Evolutionary conservation across 2,888 invertebrate species (phyloP).

Genomic region (Harpagoxenus sublaevis): DNA sequence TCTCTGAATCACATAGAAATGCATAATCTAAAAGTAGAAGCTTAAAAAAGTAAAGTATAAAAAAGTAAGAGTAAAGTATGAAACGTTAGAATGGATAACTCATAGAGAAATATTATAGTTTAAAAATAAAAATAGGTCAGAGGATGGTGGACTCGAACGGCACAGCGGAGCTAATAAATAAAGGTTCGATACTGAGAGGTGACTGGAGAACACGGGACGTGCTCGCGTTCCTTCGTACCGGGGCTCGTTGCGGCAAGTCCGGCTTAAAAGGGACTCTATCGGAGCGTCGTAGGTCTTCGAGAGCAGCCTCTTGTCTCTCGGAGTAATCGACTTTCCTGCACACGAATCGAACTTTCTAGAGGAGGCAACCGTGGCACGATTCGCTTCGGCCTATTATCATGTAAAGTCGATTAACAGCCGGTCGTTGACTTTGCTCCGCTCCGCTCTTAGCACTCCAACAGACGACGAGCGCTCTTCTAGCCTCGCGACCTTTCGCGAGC

Average conservation of each 20-base stretch:
- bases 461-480: slow-evolving; percentile 36
- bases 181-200: not conserved
- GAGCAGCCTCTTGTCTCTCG: slow-evolving; percentile 67
- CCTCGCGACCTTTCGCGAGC: slow-evolving; percentile 33
- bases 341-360: slow-evolving; percentile 75
- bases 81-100: not conserved
- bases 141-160: not conserved
- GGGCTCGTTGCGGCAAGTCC: slow-evolving; percentile 41
- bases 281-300: slow-evolving; percentile 74
- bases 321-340: slow-evolving; percentile 73
- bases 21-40: not conserved
- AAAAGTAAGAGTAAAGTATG: not conserved
- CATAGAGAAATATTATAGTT: not conserved
- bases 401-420: slow-evolving; percentile 71
- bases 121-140: not conserved
- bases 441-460: slow-evolving; percentile 53
- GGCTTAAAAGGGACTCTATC: slow-evolving; percentile 68
- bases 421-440: slow-evolving; percentile 71
- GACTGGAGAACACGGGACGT: slow-evolving; percentile 17
- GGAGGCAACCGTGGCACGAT: slow-evolving; percentile 70
- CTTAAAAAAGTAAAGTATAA: slow-evolving; percentile 5
- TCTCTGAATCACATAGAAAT: not conserved
- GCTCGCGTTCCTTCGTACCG: slow-evolving; percentile 46
- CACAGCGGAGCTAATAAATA: not conserved
- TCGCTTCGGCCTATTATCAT: slow-evolving; percentile 72